phyloP scores from a whole-genome alignment of 2,888 invertebrate species.

The Dendrolimus pini region DNA sequence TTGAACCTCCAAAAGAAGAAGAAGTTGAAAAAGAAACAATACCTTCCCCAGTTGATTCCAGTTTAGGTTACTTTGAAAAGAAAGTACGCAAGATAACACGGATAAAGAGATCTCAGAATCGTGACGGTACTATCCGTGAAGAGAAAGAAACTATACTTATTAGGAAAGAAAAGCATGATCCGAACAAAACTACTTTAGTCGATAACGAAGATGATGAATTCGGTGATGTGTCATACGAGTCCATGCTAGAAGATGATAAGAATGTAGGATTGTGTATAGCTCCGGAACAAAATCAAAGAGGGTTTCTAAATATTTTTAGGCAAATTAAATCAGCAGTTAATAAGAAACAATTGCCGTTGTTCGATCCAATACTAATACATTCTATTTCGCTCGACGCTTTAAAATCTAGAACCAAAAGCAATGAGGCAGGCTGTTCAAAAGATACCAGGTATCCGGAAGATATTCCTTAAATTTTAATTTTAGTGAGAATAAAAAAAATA shows the following conservation, averaged over 20 bases:
- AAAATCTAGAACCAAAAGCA: not conserved
- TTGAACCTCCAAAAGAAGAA: not conserved
- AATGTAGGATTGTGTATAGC: conserved; percentile 14
- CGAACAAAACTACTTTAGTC: conserved; percentile 15
- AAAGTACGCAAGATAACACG: conserved; percentile 28
- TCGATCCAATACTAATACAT: conserved; percentile 11
- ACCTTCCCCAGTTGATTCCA: conserved; percentile 10
- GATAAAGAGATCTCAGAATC: conserved; percentile 25
- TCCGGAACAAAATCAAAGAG: conserved; percentile 11
- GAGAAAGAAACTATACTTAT: conserved; percentile 26
- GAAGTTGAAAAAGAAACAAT: not conserved
- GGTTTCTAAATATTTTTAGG: conserved; percentile 11
- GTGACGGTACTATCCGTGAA: conserved; percentile 34
- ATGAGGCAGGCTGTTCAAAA: too few relatives aligned
- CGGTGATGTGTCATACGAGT: conserved; percentile 14
- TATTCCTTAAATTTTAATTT: too few relatives aligned
- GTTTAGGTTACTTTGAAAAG: conserved; percentile 29
- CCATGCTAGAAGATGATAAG: conserved; percentile 11
- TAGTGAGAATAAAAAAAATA: too few relatives aligned
- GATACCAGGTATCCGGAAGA: too few relatives aligned
- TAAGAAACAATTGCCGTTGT: conserved; percentile 4
- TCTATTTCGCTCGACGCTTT: conserved; percentile 10
- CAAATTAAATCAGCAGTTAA: conserved; percentile 14
- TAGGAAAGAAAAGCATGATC: conserved; percentile 22
- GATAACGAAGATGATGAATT: conserved; percentile 16